phyloP scores from a whole-genome alignment of 2,888 invertebrate genomes.

The Uloborus plumipes region DNA sequence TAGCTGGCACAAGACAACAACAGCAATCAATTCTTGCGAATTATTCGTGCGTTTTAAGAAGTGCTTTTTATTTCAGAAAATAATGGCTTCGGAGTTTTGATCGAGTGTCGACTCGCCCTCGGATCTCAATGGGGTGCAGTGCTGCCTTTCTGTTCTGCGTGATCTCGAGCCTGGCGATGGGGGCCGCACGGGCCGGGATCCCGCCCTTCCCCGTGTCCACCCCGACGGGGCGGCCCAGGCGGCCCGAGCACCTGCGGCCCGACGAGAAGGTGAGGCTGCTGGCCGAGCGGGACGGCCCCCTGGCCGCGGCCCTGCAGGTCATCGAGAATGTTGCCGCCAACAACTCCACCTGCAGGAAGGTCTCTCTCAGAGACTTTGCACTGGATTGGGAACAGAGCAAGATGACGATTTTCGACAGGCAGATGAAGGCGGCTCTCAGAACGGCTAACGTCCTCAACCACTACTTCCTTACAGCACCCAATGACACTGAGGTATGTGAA shows the following conservation, averaged over 20 bases:
- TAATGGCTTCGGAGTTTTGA: not conserved
- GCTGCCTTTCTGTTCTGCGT: constrained; percentile 18
- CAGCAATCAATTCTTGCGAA: not conserved
- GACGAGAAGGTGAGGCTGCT: constrained; percentile 45
- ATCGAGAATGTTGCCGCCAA: constrained; percentile 41
- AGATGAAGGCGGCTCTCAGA: constrained; percentile 39
- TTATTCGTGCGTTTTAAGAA: not conserved
- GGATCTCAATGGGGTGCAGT: constrained; percentile 26
- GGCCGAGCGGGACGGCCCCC: constrained; percentile 37
- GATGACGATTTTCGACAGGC: constrained; percentile 19
- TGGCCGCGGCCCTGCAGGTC: constrained; percentile 48
- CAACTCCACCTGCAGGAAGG: constrained; percentile 25
- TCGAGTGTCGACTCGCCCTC: not conserved
- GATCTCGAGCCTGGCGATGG: constrained; percentile 28
- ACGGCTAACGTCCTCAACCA: constrained; percentile 57
- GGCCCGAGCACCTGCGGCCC: constrained; percentile 16
- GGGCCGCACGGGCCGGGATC: constrained; percentile 24
- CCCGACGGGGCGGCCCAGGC: constrained; percentile 9
- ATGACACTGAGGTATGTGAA: constrained; percentile 40
- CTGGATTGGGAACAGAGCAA: constrained; percentile 30
- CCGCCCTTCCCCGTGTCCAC: constrained; percentile 25
- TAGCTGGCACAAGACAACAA: too few species aligned
- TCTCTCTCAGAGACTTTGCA: constrained; percentile 29
- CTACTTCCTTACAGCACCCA: constrained; percentile 48
- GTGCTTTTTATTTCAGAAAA: constrained; percentile 9